Evolutionary conservation across 2,113 vertebrate genomes (phyloP), one percentile per base, ranked within the genome.

Genomic region (Mystacornis crossleyi): DNA sequence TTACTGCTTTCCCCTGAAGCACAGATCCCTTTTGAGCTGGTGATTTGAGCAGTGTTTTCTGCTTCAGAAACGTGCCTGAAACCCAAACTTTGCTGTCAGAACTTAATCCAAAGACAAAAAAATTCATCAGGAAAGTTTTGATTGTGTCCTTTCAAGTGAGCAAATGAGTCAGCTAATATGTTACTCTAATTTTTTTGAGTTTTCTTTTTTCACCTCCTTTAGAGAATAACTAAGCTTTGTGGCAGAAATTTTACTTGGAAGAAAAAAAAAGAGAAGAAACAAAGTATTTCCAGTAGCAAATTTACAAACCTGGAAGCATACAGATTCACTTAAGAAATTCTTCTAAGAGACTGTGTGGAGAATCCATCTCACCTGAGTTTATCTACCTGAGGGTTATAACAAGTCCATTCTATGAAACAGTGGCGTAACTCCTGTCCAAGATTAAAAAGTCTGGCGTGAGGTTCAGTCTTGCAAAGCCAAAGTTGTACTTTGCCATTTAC

Each of bases 101-200:
- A 81, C 45, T 83, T 70, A 75, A 88, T 82, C 50, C 75, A 88
- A 93, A 93, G 71, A 8, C 71, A 95, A 94, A 90, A 61, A 67
- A 91, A 94, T 43, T 81, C 38, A 77, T 74, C 15, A 33, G 13
- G 26, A 79, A 81, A 53, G 24, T 79, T 55, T 75, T 14, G 24
- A 74, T 36, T 85, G 17, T 62, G 34, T 26, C 21, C 9, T 89
- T 54, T 36, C 31, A 17, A 71, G 19, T 31, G 40, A 92, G 21
- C 5, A 62, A 57, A 89, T 5, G 5, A 62, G n/a, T 6, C 18
- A 89, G 15, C 20, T 25, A 54, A 73, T 48, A 69, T 0, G 5
- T 9, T 66, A 10, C 4, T 62, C 23, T n/a, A 40, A 60, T 18
- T 42, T 73, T 87, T 40, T 40, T 50, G 3, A 29, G 23, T 42